Conservation (phyloP, 2,113 vertebrate species). For the Gobio gobio region DNA sequence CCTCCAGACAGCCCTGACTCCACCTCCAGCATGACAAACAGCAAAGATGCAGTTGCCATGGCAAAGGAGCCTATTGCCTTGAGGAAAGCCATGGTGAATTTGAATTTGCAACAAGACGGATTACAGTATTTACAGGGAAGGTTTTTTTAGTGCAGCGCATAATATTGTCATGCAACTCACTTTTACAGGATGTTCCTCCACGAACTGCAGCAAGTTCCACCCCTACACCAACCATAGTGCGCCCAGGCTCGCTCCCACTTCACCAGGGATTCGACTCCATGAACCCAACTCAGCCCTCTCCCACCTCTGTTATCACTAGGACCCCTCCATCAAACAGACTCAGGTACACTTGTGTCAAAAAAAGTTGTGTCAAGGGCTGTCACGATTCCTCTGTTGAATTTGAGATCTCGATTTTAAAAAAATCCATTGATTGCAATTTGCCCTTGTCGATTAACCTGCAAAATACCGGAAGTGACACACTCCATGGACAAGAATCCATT, state of each 20-base stretch:
- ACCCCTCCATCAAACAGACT: constrained; percentile 93
- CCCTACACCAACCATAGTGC: constrained; percentile 92
- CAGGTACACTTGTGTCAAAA: constrained; percentile 72
- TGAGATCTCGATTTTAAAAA: too few species aligned
- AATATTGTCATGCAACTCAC: neutral
- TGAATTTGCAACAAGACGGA: neutral
- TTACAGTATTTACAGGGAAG: neutral
- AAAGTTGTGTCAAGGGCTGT: too few species aligned
- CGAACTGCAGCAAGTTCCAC: constrained; percentile 84
- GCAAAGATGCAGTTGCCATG: constrained; percentile 69
- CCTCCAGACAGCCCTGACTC: constrained; percentile 87
- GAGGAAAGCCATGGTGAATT: constrained; percentile 47
- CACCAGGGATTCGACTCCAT: constrained; percentile 88
- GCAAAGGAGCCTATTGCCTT: constrained; percentile 46
- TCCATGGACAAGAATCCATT: too few species aligned
- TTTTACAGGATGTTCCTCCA: constrained; percentile 75
- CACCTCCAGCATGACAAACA: constrained; percentile 78
- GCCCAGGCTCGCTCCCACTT: constrained; percentile 92
- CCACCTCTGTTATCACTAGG: constrained; percentile 96
- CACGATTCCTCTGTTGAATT: too few species aligned
- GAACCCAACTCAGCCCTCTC: constrained; percentile 91
- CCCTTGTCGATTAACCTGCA: too few species aligned
- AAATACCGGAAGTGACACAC: too few species aligned
- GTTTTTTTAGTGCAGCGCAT: neutral
- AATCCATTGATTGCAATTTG: too few species aligned